Conservation (phyloP, 2,113 vertebrate species). For the Oxyura jamaicensis region DNA sequence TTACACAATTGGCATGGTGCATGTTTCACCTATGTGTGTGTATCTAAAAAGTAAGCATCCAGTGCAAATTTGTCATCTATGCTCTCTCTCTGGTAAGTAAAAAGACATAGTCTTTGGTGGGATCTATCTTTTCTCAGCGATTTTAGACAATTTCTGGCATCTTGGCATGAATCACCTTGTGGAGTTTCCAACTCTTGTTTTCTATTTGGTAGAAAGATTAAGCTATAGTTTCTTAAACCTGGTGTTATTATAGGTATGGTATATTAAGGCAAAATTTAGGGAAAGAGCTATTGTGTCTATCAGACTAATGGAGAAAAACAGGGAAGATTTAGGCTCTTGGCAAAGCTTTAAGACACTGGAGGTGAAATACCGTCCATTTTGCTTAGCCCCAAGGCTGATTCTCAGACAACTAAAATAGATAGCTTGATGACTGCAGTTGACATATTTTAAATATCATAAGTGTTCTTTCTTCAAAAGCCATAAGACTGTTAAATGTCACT, state of each 20-base stretch:
- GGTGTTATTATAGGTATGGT: neutral
- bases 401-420: neutral
- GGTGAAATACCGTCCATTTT: neutral
- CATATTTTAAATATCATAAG: neutral
- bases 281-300: neutral
- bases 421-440: rapidly evolving
- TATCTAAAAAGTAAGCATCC: neutral
- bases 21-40: too few species aligned
- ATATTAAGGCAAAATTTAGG: neutral
- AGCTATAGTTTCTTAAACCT: neutral
- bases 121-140: neutral
- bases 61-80: neutral
- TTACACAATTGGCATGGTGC: neutral
- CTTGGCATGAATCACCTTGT: neutral
- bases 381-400: neutral
- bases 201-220: neutral
- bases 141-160: neutral
- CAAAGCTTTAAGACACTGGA: neutral
- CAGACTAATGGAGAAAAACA: neutral
- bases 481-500: neutral
- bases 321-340: neutral
- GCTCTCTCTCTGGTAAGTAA: neutral
- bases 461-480: neutral
- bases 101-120: neutral
- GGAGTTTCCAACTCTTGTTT: neutral